These are phyloP conservation scores for Telmatochromis sp. DNA, from an alignment of 2,113 vertebrate species.

Conservation along the genomic window DNA sequence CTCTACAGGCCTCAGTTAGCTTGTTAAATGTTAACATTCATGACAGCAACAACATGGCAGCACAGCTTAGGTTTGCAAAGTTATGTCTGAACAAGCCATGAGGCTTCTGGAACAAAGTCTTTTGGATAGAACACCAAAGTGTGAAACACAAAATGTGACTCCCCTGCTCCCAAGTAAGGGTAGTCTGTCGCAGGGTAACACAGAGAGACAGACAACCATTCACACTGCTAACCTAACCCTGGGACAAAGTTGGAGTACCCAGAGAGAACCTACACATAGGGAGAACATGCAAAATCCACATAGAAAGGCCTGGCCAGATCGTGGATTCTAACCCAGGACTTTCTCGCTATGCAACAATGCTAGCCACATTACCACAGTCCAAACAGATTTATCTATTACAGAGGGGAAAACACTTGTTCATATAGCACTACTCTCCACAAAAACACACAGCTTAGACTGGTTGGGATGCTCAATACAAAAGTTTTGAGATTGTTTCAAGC, in stretches of 20 bases:
- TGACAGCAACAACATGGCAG: background rate
- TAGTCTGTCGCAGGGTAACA: background rate
- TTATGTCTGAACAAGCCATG: background rate
- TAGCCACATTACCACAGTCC: background rate
- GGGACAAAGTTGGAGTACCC: background rate
- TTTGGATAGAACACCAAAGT: background rate
- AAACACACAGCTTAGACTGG: background rate
- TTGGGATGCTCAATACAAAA: background rate
- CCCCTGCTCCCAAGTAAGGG: background rate
- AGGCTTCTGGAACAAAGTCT: background rate
- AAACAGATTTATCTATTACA: background rate
- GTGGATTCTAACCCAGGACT: background rate
- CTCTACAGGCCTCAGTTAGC: background rate
- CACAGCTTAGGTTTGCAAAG: background rate
- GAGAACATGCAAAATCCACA: background rate
- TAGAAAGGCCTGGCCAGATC: background rate
- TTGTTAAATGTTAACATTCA: background rate
- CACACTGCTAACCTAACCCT: background rate
- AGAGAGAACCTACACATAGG: background rate
- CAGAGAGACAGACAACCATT: background rate
- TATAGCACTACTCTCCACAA: background rate
- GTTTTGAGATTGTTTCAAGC: background rate
- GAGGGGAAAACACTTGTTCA: background rate
- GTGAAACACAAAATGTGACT: background rate
- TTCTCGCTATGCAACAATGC: background rate